Evolutionary conservation across 2,888 invertebrate genomes (phyloP), one percentile per base, ranked within the genome.

Genomic region (Rhopalosiphum nymphaeae): DNA sequence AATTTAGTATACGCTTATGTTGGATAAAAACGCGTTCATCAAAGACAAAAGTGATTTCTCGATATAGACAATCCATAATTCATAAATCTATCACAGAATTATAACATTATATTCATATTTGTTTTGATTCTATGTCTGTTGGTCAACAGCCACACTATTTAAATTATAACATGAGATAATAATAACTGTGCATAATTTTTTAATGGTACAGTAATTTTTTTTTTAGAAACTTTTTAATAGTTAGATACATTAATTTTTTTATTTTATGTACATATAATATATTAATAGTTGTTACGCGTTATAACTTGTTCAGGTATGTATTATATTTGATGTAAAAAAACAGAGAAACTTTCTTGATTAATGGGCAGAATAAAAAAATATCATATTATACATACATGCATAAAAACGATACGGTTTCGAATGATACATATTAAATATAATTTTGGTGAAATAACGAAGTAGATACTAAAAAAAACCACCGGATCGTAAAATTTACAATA

Each of bases 401-500:
- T 67, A 67, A 67, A 67, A 36, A 67, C 67, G n/a, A 67, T 67
- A 67, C n/a, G 67, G 67, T 67, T 67, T 67, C 36, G 67, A 67
- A 67, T 67, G 67, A 67, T 67, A 67, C 67, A 67, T 67, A 67
- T 67, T 67, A 36, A 36, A 67, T 36, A 78, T 78, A 78, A 78
- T 42, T 78, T 78, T 21, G 36, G 36, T 78, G 78, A 42, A 42
- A 78, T 78, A 36, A 78, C 78, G 21, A 78, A 78, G 16, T n/a
- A 36, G 67, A n/a, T 67, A 78, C 36, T 36, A 21, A 29, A 78
- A 78, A 78, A 78, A 78, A 78, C 78, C 36, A 21, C 21, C 9
- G 78, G 78, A 78, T 78, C 78, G 36, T 78, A 78, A 78, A 78
- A 78, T 78, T 36, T 78, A 78, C 78, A 78, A 78, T 78, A 78